Conservation (phyloP, 2,888 invertebrate genomes). For the Nymphalis c-album region DNA sequence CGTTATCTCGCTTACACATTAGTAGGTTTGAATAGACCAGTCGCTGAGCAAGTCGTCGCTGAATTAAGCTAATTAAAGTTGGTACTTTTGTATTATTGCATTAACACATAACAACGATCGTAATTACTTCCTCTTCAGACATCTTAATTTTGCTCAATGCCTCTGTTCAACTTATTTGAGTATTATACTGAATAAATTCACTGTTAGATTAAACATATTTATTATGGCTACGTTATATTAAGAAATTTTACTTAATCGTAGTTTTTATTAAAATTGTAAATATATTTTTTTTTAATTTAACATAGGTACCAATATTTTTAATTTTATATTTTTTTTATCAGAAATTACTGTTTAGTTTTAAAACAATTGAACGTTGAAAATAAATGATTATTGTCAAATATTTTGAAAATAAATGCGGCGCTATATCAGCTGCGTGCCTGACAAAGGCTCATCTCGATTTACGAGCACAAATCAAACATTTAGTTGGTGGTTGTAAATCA, state of each 20-base stretch:
- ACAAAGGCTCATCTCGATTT: constrained; percentile 79
- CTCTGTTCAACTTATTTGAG: constrained; percentile 8
- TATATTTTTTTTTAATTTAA: too few relatives aligned
- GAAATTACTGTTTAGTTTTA: too few relatives aligned
- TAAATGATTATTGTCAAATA: not conserved
- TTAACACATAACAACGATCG: constrained; percentile 43
- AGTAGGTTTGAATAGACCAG: constrained; percentile 55
- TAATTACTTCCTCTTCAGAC: constrained; percentile 41
- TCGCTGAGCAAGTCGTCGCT: constrained; percentile 50
- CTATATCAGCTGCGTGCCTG: constrained; percentile 61
- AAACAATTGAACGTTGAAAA: too few relatives aligned
- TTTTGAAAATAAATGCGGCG: constrained; percentile 33
- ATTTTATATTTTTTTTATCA: too few relatives aligned
- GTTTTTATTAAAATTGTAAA: too few relatives aligned
- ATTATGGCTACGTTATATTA: too few relatives aligned
- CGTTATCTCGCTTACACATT: constrained; percentile 59
- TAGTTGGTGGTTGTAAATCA: constrained; percentile 76
- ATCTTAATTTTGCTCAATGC: constrained; percentile 26
- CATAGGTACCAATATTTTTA: too few relatives aligned
- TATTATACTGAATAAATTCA: not conserved
- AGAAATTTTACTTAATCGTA: too few relatives aligned
- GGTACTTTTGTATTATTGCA: constrained; percentile 51
- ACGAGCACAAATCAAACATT: constrained; percentile 79
- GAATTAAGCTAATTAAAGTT: constrained; percentile 65
- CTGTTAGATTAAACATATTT: constrained; percentile 10